Evolutionary conservation across 2,888 invertebrate genomes (phyloP).

Genomic region (Subacronicta megacephala): DNA sequence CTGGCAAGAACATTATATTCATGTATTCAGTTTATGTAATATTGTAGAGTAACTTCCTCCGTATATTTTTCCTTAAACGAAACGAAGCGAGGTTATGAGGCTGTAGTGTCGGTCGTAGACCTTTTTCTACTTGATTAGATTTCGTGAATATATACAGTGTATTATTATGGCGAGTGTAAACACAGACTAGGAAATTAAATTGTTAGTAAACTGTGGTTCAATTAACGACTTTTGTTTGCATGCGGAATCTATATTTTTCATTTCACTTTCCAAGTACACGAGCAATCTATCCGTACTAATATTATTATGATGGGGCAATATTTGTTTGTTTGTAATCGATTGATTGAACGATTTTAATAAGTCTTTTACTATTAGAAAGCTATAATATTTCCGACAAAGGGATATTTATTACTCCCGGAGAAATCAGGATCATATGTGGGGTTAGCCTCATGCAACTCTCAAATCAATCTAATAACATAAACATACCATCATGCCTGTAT

Average conservation of each 20-base stretch:
- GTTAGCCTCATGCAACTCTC: too few relatives aligned
- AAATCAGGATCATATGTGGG: too few relatives aligned
- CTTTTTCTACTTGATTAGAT: constrained; percentile 47
- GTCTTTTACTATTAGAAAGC: too few relatives aligned
- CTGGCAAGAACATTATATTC: constrained; percentile 59
- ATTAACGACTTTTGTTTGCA: constrained; percentile 17
- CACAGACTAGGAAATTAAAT: constrained; percentile 27
- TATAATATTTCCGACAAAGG: too few relatives aligned
- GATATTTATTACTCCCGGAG: too few relatives aligned
- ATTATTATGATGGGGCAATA: too few relatives aligned
- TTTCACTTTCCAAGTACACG: constrained; percentile 3
- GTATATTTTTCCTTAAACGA: constrained; percentile 53
- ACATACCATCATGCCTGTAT: too few relatives aligned
- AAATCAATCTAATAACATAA: too few relatives aligned
- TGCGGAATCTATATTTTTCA: constrained; percentile 1
- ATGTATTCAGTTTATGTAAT: constrained; percentile 64
- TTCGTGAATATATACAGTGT: constrained; percentile 15
- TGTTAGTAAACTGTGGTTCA: constrained; percentile 2
- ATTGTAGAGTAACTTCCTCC: constrained; percentile 50
- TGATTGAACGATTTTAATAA: too few relatives aligned
- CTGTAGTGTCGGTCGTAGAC: constrained; percentile 25
- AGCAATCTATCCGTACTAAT: too few relatives aligned
- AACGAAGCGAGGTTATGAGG: constrained; percentile 41
- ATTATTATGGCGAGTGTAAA: constrained; percentile 4
- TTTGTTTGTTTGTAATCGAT: too few relatives aligned